Evolutionary conservation across 2,797 vertebrate species (phyloP).

Genomic region (Phrynocephalus forsythii): DNA sequence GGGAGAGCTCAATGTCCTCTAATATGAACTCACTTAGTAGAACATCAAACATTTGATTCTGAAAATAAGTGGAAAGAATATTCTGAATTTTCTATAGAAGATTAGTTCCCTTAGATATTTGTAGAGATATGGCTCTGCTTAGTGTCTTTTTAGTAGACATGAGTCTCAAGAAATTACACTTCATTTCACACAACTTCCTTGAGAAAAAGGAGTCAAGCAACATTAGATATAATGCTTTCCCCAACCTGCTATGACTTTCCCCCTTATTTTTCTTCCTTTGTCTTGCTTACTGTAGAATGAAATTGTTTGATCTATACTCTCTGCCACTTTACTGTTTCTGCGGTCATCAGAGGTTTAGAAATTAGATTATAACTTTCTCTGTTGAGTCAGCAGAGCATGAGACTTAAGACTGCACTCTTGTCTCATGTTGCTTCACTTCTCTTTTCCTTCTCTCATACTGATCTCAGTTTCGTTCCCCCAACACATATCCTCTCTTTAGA

Average conservation of each 20-base stretch:
- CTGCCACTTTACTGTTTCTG: conserved; percentile 22
- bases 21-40: conserved; percentile 46
- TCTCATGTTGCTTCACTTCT: neutral
- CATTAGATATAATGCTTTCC: conserved; percentile 45
- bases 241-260: conserved; percentile 28
- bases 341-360: neutral
- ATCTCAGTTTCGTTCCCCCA: neutral
- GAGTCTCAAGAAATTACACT: conserved; percentile 14
- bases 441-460: neutral
- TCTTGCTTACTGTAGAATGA: conserved; percentile 44
- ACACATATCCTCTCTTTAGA: neutral
- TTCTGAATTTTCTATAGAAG: conserved; percentile 55
- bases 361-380: conserved; percentile 42
- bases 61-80: conserved; percentile 41
- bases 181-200: conserved; percentile 32
- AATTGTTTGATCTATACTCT: conserved; percentile 40
- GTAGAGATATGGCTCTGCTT: conserved; percentile 33
- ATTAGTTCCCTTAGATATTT: conserved; percentile 39
- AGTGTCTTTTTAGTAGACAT: conserved; percentile 11
- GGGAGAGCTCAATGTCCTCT: conserved; percentile 25
- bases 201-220: conserved; percentile 41
- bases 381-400: conserved; percentile 25
- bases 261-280: conserved; percentile 35
- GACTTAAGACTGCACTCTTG: neutral
- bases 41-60: conserved; percentile 47